Evolutionary conservation across 2,797 vertebrate species (phyloP), one percentile per base, ranked within the genome.

Genomic region (Hoplostethus mediterraneus): DNA sequence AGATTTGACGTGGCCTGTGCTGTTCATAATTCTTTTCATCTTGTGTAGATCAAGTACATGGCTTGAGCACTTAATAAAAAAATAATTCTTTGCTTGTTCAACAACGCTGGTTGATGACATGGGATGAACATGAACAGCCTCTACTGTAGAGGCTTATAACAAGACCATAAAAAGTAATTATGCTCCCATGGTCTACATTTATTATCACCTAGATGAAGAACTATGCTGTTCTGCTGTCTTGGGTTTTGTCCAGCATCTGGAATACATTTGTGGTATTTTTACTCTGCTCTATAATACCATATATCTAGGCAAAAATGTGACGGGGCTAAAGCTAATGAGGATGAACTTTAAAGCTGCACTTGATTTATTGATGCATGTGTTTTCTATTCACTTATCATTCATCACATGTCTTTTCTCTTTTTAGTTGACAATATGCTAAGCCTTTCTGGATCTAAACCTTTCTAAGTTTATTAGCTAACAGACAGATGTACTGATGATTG

Each of bases 401-500:
- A 54, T 54, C 28, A 5, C 52, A 54, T 31, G 31, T 31, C 4
- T 12, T 28, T 28, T 59, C 38, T 59, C 5, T 36, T 25, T 28
- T 59, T 5, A 21, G 38, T 83, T 73, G 53, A 78, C 58, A 5
- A 36, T 45, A 69, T 45, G 14, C 38, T 47, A 48, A 58, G 12
- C 3, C 10, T 61, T 45, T 65, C 17, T 54, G 21, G 54, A 57
- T 67, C 14, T 33, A 53, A 63, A 42, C 45, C 30, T 55, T 66
- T 25, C 55, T 76, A 73, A 75, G 21, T 77, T 33, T 2, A 74
- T 73, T 56, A 63, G 62, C 53, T 55, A 45, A 67, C 42, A 68
- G 30, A 63, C 63, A 67, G 73, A 81, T 76, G 63, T 31, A 73
- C 21, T 69, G 66, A 82, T 62, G 84, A 69, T 79, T 70, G 69